A percentile compares a stretch with the other conserved stretches of the same genome.
Conservation (phyloP, 2,888 invertebrate genomes). For the Netelia inedita region DNA sequence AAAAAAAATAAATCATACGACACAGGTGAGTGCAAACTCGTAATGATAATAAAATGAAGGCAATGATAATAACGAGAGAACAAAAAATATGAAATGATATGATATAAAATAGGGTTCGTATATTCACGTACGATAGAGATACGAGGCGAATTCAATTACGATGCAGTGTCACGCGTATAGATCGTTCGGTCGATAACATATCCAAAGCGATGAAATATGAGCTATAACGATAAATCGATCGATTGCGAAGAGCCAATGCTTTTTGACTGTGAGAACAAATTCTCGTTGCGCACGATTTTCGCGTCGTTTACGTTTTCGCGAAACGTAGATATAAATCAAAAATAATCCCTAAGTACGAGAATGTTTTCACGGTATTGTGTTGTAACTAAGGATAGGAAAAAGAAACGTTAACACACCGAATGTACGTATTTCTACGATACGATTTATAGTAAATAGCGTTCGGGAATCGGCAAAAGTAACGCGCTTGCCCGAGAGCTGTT, state of each 20-base stretch:
- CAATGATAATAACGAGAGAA: constrained; percentile 16
- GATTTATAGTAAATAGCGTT: neutral
- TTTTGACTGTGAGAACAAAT: constrained; percentile 18
- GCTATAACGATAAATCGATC: constrained; percentile 10
- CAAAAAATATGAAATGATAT: neutral
- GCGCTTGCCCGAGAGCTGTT: constrained; percentile 58
- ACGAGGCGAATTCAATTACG: constrained; percentile 23
- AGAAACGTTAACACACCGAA: neutral
- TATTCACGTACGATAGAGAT: constrained; percentile 5
- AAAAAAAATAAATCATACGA: constrained; percentile 63
- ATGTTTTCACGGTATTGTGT: too few species aligned
- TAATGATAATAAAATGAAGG: constrained; percentile 45
- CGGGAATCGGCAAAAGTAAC: constrained; percentile 7
- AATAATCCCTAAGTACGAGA: neutral
- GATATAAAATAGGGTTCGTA: neutral
- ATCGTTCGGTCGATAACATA: constrained; percentile 60
- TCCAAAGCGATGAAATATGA: constrained; percentile 17
- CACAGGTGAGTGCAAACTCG: constrained; percentile 55
- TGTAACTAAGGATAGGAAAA: too few species aligned
- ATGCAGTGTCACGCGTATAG: constrained; percentile 49
- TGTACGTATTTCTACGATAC: neutral
- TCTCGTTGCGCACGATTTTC: too few species aligned
- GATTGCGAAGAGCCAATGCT: constrained; percentile 29
- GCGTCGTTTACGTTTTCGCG: neutral
- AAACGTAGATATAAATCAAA: neutral